Base-by-base conservation (phyloP, 2,888 invertebrate genomes). In the Danaus chrysippus region DNA sequence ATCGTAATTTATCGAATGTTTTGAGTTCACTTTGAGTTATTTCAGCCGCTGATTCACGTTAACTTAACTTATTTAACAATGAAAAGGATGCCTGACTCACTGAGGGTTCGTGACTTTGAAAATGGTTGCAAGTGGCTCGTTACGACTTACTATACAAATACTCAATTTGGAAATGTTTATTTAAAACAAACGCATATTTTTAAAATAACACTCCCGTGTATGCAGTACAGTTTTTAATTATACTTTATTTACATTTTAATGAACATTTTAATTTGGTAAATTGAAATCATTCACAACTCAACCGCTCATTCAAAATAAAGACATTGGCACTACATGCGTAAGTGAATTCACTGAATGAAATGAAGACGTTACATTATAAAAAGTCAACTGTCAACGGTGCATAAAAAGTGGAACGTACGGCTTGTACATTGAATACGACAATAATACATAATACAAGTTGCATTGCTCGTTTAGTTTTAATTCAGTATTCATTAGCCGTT, bases 31-130 rank as follows among this genome's bases (percentile, higher is more conserved):
- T 70, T 65, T 61, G 67, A 17, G 70, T 70, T 72, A 73, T 73
- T 75, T 74, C 72, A 69, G 71, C 63, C 55, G 64, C 69, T 73
- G 75, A 74, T 68, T 75, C 74, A 75, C 66, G 66, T 68, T 70
- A 66, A 69, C 67, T 67, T 69, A 58, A 73, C 65, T 62, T 64
- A 76, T 76, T 78, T 79, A 74, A 82, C 83, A 82, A 82, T 82
- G 82, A 79, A 77, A 83, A 77, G 78, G 79, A 79, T 78, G 79
- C 73, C 72, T 82, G 79, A 83, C 71, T 83, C 82, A 83, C 59
- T 44, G 63, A 42, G 12, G 57, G 61, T 56, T 61, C 58, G 60
- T 63, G 59, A 61, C 53, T 54, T 58, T 62, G 41, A 46, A 41
- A 56, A 15, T 42, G 10, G 17, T 42, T 9, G 23, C 44, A 42